Evolutionary conservation across 2,113 vertebrate genomes (phyloP), one percentile per base, ranked within the genome.

Genomic region (Morone chrysops): DNA sequence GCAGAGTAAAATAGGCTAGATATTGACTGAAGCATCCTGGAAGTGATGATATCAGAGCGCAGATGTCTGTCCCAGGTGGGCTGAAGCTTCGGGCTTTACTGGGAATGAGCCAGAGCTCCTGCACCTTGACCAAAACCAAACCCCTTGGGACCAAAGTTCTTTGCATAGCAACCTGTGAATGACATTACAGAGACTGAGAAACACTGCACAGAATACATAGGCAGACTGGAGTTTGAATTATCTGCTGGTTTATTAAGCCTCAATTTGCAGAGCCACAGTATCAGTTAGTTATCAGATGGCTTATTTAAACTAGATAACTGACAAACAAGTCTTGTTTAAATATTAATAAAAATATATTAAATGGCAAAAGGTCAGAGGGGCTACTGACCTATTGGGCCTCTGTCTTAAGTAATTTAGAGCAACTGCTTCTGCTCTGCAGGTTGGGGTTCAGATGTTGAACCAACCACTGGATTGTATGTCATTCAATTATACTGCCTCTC

Each of bases 71-170:
- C 63, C 3, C 40, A 40, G 54, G 65, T 81, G 43, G 56, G 36
- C 11, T 5, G 18, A 62, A 6, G 72, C 86, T 45, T 50, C 38
- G 8, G 74, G 79, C 78, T 90, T 97, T 92, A 99, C 94, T 98
- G 96, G 0, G 98, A 95, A 86, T 99, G 97, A 83, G 97, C 94
- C 68, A 99, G 90, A 0, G 98, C 97, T 40, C 98, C 98, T 1
- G 97, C 98, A 0, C 98, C 98, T 81, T 99, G 97, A 61, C 98
- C 98, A 0, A 98, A 99, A 59, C 98, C 98, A 65, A 99, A 99
- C 53, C 98, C 98, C 83, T 99, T 99, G 54, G 97, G 98, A 54
- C 98, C 98, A 4, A 99, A 99, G 92, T 97, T 97, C 94, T 99
- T 99, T 59, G 97, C 97, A 0, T 99, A 99, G 93, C 98, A 99